Evolutionary conservation across 2,113 vertebrate species (phyloP).

Genomic region (Laticauda colubrina): DNA sequence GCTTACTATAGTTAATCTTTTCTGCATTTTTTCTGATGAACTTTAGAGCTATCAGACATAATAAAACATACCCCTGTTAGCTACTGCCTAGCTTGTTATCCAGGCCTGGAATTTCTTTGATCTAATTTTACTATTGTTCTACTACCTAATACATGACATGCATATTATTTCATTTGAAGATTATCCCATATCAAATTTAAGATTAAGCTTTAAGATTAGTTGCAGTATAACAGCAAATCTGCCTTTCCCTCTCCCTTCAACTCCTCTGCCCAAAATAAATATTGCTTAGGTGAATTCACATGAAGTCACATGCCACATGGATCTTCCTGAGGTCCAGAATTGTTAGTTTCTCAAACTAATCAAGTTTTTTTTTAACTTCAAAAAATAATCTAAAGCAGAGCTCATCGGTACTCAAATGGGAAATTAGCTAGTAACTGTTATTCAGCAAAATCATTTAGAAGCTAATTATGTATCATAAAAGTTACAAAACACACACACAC

Average conservation of each 20-base stretch:
- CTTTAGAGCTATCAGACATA: not conserved
- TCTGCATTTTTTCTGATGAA: not conserved
- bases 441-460: conserved; percentile 30
- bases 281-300: not conserved
- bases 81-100: not conserved
- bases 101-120: not conserved
- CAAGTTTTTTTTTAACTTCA: conserved; percentile 47
- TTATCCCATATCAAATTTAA: conserved; percentile 22
- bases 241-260: conserved; percentile 27
- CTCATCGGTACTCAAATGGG: conserved; percentile 17
- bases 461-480: not conserved
- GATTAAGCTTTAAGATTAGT: not conserved
- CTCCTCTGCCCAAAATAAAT: not conserved
- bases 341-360: conserved; percentile 27
- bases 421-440: not conserved
- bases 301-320: conserved; percentile 11
- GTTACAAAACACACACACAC: not conserved
- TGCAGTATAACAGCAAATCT: not conserved
- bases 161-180: conserved; percentile 3
- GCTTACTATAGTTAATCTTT: conserved; percentile 10
- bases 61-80: not conserved
- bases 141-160: not conserved
- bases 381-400: conserved; percentile 26
- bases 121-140: not conserved
- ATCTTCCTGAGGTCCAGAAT: conserved; percentile 18